Evolutionary conservation across 2,797 vertebrate species (phyloP).

Genomic region (Pangasius djambal): DNA sequence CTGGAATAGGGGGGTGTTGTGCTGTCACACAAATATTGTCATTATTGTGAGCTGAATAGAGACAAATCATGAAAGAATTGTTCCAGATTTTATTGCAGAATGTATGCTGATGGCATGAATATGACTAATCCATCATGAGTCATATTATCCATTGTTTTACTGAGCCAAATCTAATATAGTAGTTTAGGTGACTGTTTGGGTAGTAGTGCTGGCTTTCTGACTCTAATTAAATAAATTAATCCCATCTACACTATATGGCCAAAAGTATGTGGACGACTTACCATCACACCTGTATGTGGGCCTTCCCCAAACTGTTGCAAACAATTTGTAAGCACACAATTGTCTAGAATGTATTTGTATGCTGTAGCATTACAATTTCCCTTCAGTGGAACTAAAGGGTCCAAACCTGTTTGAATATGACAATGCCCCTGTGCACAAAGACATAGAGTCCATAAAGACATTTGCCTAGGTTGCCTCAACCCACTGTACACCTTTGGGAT

Average conservation of each 20-base stretch:
- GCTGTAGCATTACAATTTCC: not conserved
- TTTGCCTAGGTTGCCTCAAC: not conserved
- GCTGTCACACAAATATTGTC: conserved; percentile 6
- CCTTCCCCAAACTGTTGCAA: not conserved
- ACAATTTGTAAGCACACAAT: not conserved
- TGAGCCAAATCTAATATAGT: not conserved
- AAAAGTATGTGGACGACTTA: not conserved
- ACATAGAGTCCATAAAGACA: not conserved
- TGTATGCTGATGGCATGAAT: not conserved
- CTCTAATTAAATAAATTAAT: not conserved
- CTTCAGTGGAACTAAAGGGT: not conserved
- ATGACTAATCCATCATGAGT: not conserved
- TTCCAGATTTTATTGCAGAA: not conserved
- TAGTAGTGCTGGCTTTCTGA: not conserved
- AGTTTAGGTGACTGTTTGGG: not conserved
- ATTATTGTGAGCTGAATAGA: conserved; percentile 1
- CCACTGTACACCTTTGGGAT: too few species aligned
- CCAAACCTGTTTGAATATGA: not conserved
- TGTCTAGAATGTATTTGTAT: not conserved
- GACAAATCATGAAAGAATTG: not conserved
- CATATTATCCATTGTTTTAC: not conserved
- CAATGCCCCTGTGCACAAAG: not conserved
- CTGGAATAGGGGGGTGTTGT: not conserved
- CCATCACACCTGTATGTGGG: not conserved
- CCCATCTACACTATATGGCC: not conserved